Conservation (phyloP, 1,140 invertebrate species). For the Euwallacea fornicatus region DNA sequence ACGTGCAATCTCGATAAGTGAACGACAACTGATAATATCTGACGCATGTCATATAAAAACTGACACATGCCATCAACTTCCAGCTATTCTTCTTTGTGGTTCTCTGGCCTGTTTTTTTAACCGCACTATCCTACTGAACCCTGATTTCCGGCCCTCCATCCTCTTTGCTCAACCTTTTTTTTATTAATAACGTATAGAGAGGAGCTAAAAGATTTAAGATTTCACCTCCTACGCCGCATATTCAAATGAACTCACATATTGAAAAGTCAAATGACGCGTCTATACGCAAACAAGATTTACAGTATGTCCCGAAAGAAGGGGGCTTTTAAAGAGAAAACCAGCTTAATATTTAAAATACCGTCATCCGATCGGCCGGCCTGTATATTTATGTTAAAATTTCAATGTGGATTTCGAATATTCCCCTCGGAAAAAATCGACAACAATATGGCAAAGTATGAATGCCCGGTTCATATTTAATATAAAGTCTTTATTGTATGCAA, state of each 20-base stretch:
- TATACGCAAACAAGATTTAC: not conserved
- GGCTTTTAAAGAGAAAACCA: constrained; percentile 26
- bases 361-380: constrained; percentile 5
- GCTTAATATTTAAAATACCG: constrained; percentile 34
- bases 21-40: too few species aligned
- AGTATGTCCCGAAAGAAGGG: not conserved
- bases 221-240: not conserved
- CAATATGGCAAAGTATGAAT: constrained; percentile 39
- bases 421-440: constrained; percentile 35
- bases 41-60: too few species aligned
- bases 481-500: constrained; percentile 41
- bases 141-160: too few species aligned
- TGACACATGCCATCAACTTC: too few species aligned
- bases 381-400: constrained; percentile 40
- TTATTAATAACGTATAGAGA: too few species aligned
- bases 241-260: constrained; percentile 1
- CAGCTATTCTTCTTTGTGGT: too few species aligned
- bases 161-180: too few species aligned
- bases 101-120: too few species aligned
- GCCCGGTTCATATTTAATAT: constrained; percentile 41
- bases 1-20: too few species aligned
- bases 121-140: too few species aligned
- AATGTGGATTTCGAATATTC: constrained; percentile 39
- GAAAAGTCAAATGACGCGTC: not conserved
- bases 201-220: too few species aligned